These are phyloP conservation scores for Hippoglossus hippoglossus DNA, from an alignment of 2,797 vertebrate genomes.

Conservation along the genomic window DNA sequence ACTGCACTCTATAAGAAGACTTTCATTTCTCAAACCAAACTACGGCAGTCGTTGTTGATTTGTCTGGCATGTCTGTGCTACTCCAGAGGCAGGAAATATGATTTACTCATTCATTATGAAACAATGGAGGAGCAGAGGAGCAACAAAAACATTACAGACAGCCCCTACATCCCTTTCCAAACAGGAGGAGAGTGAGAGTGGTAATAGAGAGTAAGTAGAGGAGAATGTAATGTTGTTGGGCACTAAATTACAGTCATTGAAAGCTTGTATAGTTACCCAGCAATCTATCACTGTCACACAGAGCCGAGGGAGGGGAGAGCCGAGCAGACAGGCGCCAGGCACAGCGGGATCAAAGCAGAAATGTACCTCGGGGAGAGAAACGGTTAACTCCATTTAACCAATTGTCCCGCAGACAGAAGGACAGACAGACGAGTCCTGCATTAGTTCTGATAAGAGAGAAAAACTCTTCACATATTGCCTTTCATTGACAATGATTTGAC, in stretches of 20 bases:
- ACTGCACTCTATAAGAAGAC: neutral
- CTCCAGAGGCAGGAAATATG: slow-evolving; percentile 71
- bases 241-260: slow-evolving; percentile 80
- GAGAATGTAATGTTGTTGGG: slow-evolving; percentile 71
- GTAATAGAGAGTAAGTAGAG: slow-evolving; percentile 70
- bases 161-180: slow-evolving; percentile 53
- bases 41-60: slow-evolving; percentile 53
- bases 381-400: slow-evolving; percentile 86
- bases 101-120: slow-evolving; percentile 74
- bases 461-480: slow-evolving; percentile 60
- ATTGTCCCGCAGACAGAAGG: slow-evolving; percentile 79
- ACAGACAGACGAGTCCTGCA: slow-evolving; percentile 60
- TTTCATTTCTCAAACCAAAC: slow-evolving; percentile 56
- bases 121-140: slow-evolving; percentile 62
- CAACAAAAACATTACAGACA: slow-evolving; percentile 59
- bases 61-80: slow-evolving; percentile 61
- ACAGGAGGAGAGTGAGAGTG: slow-evolving; percentile 58
- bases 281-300: slow-evolving; percentile 77
- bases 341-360: slow-evolving; percentile 88
- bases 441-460: slow-evolving; percentile 54
- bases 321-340: slow-evolving; percentile 88
- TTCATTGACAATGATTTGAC: slow-evolving; percentile 71
- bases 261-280: slow-evolving; percentile 75
- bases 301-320: slow-evolving; percentile 60
- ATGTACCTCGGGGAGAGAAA: slow-evolving; percentile 87